Evolutionary conservation across 2,888 invertebrate species (phyloP), one percentile per base, ranked within the genome.

Genomic region (Euzophera pinguis): DNA sequence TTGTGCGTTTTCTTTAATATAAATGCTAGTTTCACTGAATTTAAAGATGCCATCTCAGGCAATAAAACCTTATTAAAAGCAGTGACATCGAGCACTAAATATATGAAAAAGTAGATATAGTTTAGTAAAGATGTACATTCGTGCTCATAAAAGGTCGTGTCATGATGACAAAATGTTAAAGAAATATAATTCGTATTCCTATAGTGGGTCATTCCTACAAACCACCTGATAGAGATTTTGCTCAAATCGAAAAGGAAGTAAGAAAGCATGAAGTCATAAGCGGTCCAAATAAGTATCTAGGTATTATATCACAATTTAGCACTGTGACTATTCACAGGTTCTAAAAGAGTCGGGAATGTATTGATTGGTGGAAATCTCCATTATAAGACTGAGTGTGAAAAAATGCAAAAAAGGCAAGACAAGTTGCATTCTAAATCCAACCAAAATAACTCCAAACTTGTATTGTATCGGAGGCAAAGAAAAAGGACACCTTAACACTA

Each of bases 171-270:
- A 45, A 52, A 50, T 29, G 55, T 56, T 16, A 65, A 61, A 43
- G 59, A 37, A 12, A 13, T 54, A 6, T 6, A 54, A 54, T n/a
- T n/a, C n/a, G n/a, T n/a, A n/a, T n/a, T n/a, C n/a, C n/a, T n/a
- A n/a, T 71, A 12, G 54, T 58, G 1, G 69, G 71, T 7, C 67
- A 71, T 55, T 66, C 64, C 2, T 71, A 57, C 50, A 57, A 68
- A 14, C 66, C 65, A 7, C 58, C 65, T 6, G 66, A 72, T 41
- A 43, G 67, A 6, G 59, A 66, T 7, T 72, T 71, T 57, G 66
- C 61, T 6, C 53, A 58, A 47, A 71, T 66, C n/a, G 67, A 71
- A 58, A 60, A 57, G 56, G 56, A 45, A 37, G 27, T 51, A 29
- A 17, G 27, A 22, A 52, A 45, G 45, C 32, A 50, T 27, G 53